Conservation (phyloP, 2,888 invertebrate genomes). For the Allacma fusca region DNA sequence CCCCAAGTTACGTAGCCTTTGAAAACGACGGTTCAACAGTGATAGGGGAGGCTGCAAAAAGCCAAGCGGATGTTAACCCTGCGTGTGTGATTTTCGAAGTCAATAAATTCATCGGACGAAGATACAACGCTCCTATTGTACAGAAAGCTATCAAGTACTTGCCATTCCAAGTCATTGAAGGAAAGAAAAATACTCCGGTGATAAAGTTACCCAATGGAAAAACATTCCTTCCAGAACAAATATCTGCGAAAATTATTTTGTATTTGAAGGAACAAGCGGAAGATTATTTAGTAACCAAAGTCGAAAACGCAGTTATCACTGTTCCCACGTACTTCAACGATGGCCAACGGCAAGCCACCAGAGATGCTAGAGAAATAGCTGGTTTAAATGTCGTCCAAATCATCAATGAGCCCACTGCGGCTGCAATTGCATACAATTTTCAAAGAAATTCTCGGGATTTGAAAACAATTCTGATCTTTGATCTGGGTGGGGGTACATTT, state of each 20-base stretch:
- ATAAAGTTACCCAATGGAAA: slow-evolving; percentile 64
- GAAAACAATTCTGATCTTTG: too few relatives aligned
- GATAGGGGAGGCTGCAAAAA: neutral
- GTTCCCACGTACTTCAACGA: slow-evolving; percentile 82
- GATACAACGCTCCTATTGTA: slow-evolving; percentile 85
- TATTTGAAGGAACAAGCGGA: slow-evolving; percentile 94
- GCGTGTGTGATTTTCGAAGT: slow-evolving; percentile 71
- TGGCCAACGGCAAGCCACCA: slow-evolving; percentile 51
- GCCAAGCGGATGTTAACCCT: neutral
- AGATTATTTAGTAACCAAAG: slow-evolving; percentile 76
- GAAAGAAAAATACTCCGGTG: slow-evolving; percentile 68
- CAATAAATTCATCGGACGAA: slow-evolving; percentile 90
- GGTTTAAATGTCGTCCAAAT: too few relatives aligned
- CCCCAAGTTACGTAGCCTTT: neutral
- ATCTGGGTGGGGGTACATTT: too few relatives aligned
- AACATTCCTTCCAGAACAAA: slow-evolving; percentile 71
- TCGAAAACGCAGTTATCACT: slow-evolving; percentile 79
- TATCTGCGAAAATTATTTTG: slow-evolving; percentile 74
- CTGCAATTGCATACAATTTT: too few relatives aligned
- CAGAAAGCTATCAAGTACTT: slow-evolving; percentile 93
- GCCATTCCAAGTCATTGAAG: slow-evolving; percentile 85
- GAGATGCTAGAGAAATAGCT: too few relatives aligned
- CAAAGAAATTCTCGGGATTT: too few relatives aligned
- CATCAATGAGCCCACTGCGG: too few relatives aligned
- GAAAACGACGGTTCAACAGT: neutral